These are phyloP conservation scores for Brachyrhaphis roseni DNA, from an alignment of 2,797 vertebrate species.

Conservation along the genomic window DNA sequence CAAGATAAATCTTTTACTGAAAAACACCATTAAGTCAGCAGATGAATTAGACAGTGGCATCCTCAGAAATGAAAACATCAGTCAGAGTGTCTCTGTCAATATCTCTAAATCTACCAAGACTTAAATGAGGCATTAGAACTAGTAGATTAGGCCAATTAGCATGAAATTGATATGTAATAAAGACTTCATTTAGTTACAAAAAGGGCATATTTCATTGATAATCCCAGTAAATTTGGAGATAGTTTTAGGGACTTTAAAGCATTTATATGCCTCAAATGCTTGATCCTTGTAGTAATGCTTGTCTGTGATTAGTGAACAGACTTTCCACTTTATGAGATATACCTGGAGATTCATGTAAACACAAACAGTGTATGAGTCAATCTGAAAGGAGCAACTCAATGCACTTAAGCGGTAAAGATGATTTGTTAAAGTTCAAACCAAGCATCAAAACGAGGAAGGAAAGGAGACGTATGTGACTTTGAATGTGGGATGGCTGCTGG, in stretches of 20 bases:
- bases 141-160: conserved; percentile 51
- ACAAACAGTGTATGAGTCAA: background rate
- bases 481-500: background rate
- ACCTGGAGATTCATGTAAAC: background rate
- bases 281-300: background rate
- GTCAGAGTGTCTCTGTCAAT: conserved; percentile 21
- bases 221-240: conserved; percentile 7
- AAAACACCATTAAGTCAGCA: conserved; percentile 16
- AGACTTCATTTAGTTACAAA: conserved; percentile 29
- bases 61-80: conserved; percentile 29
- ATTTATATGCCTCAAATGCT: background rate
- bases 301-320: background rate
- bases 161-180: conserved; percentile 30
- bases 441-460: background rate
- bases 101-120: conserved; percentile 27
- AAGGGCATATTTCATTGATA: conserved; percentile 13
- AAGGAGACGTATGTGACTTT: background rate
- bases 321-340: background rate
- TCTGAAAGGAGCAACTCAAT: background rate
- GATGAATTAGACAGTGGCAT: conserved; percentile 20
- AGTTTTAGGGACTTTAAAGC: conserved; percentile 21
- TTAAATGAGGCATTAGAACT: conserved; percentile 42
- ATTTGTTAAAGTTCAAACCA: background rate
- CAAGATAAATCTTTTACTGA: conserved; percentile 8
- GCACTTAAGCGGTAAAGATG: background rate